Evolutionary conservation across 2,113 vertebrate species (phyloP).

Genomic region (Merops nubicus): DNA sequence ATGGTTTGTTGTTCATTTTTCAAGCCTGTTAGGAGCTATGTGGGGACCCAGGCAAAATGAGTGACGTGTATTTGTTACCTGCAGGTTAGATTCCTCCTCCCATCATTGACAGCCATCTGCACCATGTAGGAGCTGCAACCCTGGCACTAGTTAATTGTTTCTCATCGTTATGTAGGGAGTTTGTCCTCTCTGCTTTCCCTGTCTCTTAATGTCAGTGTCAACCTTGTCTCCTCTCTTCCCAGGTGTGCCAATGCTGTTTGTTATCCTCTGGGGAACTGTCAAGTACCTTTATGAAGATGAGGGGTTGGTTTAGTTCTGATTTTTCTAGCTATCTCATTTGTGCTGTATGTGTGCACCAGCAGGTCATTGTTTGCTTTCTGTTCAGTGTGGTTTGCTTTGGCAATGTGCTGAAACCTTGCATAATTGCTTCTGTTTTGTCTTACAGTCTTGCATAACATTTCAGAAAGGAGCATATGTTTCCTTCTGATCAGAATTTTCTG

Average conservation of each 20-base stretch:
- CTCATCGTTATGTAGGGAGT: background rate
- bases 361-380: conserved; percentile 47
- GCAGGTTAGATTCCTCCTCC: background rate
- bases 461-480: conserved; percentile 15
- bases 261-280: conserved; percentile 85
- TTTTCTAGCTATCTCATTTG: conserved; percentile 34
- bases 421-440: conserved; percentile 63
- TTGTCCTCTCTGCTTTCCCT: background rate
- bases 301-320: conserved; percentile 77
- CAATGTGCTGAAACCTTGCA: conserved; percentile 37
- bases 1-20: background rate
- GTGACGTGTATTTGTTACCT: background rate
- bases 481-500: conserved; percentile 53
- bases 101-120: background rate
- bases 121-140: background rate
- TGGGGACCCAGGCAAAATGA: background rate
- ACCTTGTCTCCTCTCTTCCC: conserved; percentile 57
- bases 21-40: background rate
- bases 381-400: conserved; percentile 26
- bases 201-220: conserved; percentile 41
- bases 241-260: conserved; percentile 88
- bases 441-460: conserved; percentile 63
- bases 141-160: background rate
- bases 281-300: conserved; percentile 89
- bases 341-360: background rate